A percentile compares a stretch with the other conserved stretches of the same genome.
phyloP scores from a whole-genome alignment of 1,140 invertebrate genomes.

The Archivesica marissinica region DNA sequence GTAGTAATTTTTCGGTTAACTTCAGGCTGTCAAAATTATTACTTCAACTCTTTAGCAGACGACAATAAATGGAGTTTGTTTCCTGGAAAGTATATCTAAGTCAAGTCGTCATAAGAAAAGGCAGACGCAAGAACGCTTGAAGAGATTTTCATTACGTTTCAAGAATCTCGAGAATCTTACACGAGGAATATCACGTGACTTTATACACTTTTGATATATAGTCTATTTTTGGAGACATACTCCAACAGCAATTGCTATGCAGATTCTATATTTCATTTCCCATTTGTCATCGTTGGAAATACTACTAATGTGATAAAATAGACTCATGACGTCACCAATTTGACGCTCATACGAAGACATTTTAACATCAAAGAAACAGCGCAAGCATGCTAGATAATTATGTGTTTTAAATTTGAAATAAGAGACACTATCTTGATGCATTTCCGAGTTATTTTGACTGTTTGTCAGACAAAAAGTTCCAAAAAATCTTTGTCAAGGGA shows the following conservation, averaged over 20 bases:
- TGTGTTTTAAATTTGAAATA: slow-evolving; percentile 55
- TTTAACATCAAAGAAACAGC: slow-evolving; percentile 26
- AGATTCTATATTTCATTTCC: background rate
- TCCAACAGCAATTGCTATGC: background rate
- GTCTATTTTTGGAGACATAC: background rate
- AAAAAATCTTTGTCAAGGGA: slow-evolving; percentile 19
- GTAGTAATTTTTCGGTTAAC: slow-evolving; percentile 52
- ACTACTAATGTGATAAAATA: background rate
- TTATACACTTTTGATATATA: no score
- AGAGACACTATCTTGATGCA: slow-evolving; percentile 26
- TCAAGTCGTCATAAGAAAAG: no score
- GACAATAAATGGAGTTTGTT: slow-evolving; percentile 19
- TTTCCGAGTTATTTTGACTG: slow-evolving; percentile 27
- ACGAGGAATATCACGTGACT: no score
- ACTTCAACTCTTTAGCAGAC: slow-evolving; percentile 22
- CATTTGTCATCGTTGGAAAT: background rate
- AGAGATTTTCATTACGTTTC: no score
- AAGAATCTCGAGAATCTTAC: no score
- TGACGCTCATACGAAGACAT: slow-evolving; percentile 19
- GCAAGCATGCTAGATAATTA: background rate
- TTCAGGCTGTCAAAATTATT: slow-evolving; percentile 51
- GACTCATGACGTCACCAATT: slow-evolving; percentile 10
- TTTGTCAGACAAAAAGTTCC: slow-evolving; percentile 18
- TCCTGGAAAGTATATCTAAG: slow-evolving; percentile 24
- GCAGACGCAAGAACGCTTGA: no score